Evolutionary conservation across 2,797 vertebrate genomes (phyloP), one percentile per base, ranked within the genome.

Genomic region (Pseudomugil gertrudae): DNA sequence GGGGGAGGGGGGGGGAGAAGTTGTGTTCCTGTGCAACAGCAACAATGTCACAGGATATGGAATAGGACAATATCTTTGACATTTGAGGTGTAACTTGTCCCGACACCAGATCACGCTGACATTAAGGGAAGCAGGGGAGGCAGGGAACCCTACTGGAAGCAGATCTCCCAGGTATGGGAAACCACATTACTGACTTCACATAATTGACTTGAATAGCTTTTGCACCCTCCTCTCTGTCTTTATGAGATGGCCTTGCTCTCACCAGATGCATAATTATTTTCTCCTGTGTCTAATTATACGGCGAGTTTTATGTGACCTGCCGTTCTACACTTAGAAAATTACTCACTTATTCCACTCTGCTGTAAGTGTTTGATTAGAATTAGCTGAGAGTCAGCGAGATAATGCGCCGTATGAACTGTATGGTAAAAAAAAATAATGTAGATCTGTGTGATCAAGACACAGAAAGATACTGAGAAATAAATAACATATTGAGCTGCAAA

Each of bases 191-290:
- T 78, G 81, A 90, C 87, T 93, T 73, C 81, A 80, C 72, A 64
- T 93, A 93, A 95, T 94, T 93, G 89, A 92, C 90, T 93, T 72
- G 80, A 93, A 91, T 87, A 85, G 84, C 90, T 83, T n/a, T 90
- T 55, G 71, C 90, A 56, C 86, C 80, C 84, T 85, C 80, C 77
- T 82, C 80, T 84, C 78, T 70, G 81, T 77, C 75, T 88, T 86
- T 89, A 90, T 87, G 90, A 85, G 86, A 89, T 54, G 73, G 85
- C 76, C 70, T 62, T 47, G 61, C 86, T 84, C 81, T 74, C 68
- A 84, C 88, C 89, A 93, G 90, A 92, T 89, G 87, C 86, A 69
- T 86, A 85, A 90, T 93, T 92, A 90, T 93, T 91, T 92, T 92
- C 90, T 89, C 79, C 88, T 92, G 91, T 72, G 85, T 89, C 81